Base-by-base conservation (phyloP, 2,888 invertebrate genomes). In the Therioaphis trifolii region DNA sequence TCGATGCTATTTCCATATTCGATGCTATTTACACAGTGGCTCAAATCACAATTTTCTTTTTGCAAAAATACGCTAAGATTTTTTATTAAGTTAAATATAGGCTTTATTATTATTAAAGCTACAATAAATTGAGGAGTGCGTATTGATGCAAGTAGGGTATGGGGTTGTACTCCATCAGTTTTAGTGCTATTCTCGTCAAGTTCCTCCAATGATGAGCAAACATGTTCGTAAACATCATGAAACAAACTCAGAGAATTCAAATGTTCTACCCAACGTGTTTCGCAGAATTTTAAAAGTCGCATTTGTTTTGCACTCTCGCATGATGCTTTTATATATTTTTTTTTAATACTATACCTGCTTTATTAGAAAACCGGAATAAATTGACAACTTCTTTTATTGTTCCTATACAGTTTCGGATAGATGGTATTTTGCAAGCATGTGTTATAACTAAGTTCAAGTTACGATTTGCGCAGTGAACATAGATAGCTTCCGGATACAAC, bases 331-430 rank as follows among this genome's bases (percentile, higher is more conserved):
- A 46, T 46, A 46, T 46, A 46, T 46, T 46, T 46, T 46, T 46
- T 46, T 46, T 55, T 4, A 58, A 58, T 21, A 58, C 58, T 58
- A 58, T n/a, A 66, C 66, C 66, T 29, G 66, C 66, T 7, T 66
- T 66, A 66, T 66, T 68, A 58, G 58, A 58, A 21, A 58, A n/a
- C 21, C 58, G 63, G 29, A 63, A 63, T 21, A 63, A 63, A 63
- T 74, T 74, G 43, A 74, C 72, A 35, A 74, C 35, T 7, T 52
- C 72, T 74, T 74, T 74, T 21, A 74, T 74, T 74, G 29, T 74
- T 12, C 72, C 55, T 52, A 74, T 52, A 43, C 72, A 74, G 24
- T 74, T 74, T 74, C 72, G 55, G 52, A 74, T 74, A 11, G 72
- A 29, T 18, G 55, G 43, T 74, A 74, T 74, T 74, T 74, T 74